Base-by-base conservation (phyloP, 2,113 vertebrate genomes). In the Recurvirostra avosetta region DNA sequence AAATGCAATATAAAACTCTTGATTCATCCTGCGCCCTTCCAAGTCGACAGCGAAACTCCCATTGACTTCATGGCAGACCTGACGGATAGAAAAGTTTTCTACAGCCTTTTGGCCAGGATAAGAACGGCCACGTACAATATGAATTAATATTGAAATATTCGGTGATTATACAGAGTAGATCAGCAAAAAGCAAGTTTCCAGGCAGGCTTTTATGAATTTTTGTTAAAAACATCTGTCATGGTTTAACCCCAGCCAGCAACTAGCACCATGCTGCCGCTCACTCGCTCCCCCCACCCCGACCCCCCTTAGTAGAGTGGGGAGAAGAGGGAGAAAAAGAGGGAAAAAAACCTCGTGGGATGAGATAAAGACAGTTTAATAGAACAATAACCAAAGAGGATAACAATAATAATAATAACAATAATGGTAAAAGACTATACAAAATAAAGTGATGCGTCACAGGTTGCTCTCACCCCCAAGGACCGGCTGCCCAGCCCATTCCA, bases 51-150 rank as follows among this genome's bases (percentile, higher is more conserved):
- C 53, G 82, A 95, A 96, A 93, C 17, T 89, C 82, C 78, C 56
- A 4, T 15, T 61, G 83, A 90, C 90, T 75, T 94, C 73, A 49
- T 0, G 2, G 80, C 41, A n/a, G 36, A 16, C 32, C 30, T 2
- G 1, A 11, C 0, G 11, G 47, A n/a, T 5, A 12, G 70, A 9
- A 32, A 73, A 55, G 32, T 41, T 53, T 50, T 25, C 63, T 62
- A 20, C 66, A 66, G 70, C 34, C 12, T 52, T 36, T 56, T 2
- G 40, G 53, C 29, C 73, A 9, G 23, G 32, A 27, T 59, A 7
- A 43, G 67, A 41, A 4, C 0, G 4, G 27, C 15, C 72, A 18
- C 0, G 0, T 30, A 7, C 10, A 26, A 3, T 0, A 17, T 1
- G 26, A 75, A 17, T 3, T 0, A 1, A 27, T 11, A 12, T 0